Base-by-base conservation (phyloP, 1,140 invertebrate genomes). In the Zelostemma sp. region DNA sequence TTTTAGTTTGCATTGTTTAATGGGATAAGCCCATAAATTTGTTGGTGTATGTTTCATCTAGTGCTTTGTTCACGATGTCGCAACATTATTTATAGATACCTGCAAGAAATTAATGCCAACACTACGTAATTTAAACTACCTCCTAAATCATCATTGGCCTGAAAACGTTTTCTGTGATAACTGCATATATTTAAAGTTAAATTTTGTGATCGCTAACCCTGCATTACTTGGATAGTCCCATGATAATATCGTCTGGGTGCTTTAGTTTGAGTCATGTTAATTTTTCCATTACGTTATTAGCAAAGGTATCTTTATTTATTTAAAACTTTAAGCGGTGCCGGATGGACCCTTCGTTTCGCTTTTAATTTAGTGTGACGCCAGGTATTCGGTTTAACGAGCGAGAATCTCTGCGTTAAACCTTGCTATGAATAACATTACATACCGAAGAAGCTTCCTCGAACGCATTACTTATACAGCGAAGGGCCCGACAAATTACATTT, bases 341-440 rank as follows among this genome's bases (percentile, higher is more conserved):
- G 53, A 4, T 41, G 63, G 60, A 49, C 45, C 67, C 61, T 74
- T 74, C 68, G 73, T 76, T 77, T 78, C 63, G 68, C 74, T 80
- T 80, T 80, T 78, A 80, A 80, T 80, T 78, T 76, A 63, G 70
- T 70, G 73, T 74, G 72, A 80, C 78, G 76, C 72, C 64, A 71
- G 77, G 69, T 75, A 75, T 75, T 75, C 73, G 72, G 60, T 79
- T 78, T 80, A 78, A 80, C 74, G 78, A 78, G 69, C 73, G 54
- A 31, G 51, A 66, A 64, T 73, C 64, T 65, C 15, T 63, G 49
- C 43, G 46, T 56, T 57, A 68, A 45, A 57, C 53, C 57, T 55
- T 59, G 73, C 78, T 80, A 80, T 80, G 78, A 80, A 80, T 78
- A 80, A 77, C 49, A 80, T 80, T 78, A 78, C 69, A 62, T 31